Evolutionary conservation across 2,888 invertebrate genomes (phyloP), one percentile per base, ranked within the genome.

Genomic region (Chironomus tentans): DNA sequence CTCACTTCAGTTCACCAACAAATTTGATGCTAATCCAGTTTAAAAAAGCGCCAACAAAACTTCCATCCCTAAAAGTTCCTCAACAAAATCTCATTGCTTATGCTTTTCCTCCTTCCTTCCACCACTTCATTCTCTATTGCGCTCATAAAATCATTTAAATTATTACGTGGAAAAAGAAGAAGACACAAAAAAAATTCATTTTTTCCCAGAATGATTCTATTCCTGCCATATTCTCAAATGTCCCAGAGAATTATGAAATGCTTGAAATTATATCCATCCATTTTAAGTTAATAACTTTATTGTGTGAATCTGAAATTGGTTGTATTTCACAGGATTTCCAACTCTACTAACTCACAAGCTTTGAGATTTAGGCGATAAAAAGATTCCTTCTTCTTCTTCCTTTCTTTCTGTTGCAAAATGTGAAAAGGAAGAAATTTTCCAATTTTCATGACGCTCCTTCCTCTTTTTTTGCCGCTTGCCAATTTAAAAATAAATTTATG

Each of bases 401-500:
- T 28, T 28, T 3, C 24, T 24, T 2, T 24, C n/a, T n/a, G n/a
- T n/a, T 38, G 38, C 56, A 56, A 56, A n/a, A 15, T 56, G n/a
- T 56, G 15, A 56, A 56, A 18, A 56, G 18, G 38, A 38, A 38
- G 38, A 38, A 38, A 38, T 10, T 38, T 38, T 38, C 38, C 38
- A 56, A 18, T 56, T 56, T 56, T 15, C 56, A 56, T 18, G 18
- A 15, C 56, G 5, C 56, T 56, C 18, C 56, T 56, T 56, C 6
- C 15, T 18, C 18, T 56, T 56, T 15, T 7, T 15, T 56, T 18
- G 56, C 56, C 15, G 18, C 56, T 56, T 56, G 61, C 72, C 72
- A 73, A 73, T 75, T 75, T 75, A 75, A 75, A 75, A 75, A 68
- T 65, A 75, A 75, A 75, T 75, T 75, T 75, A 75, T 68, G 74